Base-by-base conservation (phyloP, 2,888 invertebrate species). In the Tinea pellionella region DNA sequence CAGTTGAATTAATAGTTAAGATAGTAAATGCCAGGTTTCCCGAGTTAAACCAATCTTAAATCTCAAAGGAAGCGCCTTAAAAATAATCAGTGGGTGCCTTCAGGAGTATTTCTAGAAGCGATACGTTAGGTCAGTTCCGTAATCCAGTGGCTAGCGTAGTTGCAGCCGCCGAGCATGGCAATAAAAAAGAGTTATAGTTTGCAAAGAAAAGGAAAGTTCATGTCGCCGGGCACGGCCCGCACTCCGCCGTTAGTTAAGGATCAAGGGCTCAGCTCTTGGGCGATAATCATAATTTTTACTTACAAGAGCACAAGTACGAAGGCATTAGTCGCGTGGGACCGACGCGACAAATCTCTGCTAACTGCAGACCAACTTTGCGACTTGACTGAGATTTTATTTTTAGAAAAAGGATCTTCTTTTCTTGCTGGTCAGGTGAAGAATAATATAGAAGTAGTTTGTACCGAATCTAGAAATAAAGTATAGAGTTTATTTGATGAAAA, bases 251-350 rank as follows among this genome's bases (percentile, higher is more conserved):
- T 85, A 85, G 84, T 83, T 47, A n/a, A 72, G 85, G 87, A 82
- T 87, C 84, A 87, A 85, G 74, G 75, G 87, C 77, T 86, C 84
- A 82, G 75, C 71, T 74, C 81, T 73, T 74, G 75, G 79, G 83
- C 83, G 84, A 87, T 87, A 87, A 87, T 86, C 86, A 87, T 87
- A 87, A 87, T 87, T 87, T 87, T 87, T 87, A 87, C 86, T 87
- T 87, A 87, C 86, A 80, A 82, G 80, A 43, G 77, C 77, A 73
- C 69, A 72, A 80, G 81, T 77, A 74, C 68, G 57, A 18, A 30
- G 70, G 81, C 82, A 80, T 86, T 84, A 85, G 83, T 72, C 70
- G 70, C 76, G 70, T 75, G 43, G 57, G 42, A 37, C 61, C 13
- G 75, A 73, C 68, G 73, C 84, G 86, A 86, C 86, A 87, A 86